Base-by-base conservation (phyloP, 2,888 invertebrate species). In the Drosophila antonietae region DNA sequence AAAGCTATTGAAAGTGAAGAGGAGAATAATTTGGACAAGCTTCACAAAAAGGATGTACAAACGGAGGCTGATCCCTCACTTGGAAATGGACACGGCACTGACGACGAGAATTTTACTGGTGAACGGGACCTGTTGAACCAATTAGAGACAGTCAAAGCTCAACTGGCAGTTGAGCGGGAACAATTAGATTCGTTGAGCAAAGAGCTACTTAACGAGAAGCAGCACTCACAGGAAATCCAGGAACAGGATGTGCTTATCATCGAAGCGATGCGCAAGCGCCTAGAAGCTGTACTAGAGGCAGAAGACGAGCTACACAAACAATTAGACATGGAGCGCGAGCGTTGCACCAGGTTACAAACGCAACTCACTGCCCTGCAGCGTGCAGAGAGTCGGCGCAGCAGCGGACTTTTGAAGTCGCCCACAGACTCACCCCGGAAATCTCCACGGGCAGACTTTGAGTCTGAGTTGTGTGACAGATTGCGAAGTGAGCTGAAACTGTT, bases 171-270 rank as follows among this genome's bases (percentile, higher is more conserved):
- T 9, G 91, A 92, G 62, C 87, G 91, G 1, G 91, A 91, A 10
- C 90, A 92, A 65, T 93, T 94, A 28, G 94, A 94, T 5, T 93
- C 94, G 31, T 90, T 95, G 58, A 94, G 95, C 79, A 93, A 94
- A 41, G 92, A 94, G 68, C 90, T 96, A 15, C 94, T 94, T 65
- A 93, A 94, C 31, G 95, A 95, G 83, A 94, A 94, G 81, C 93
- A 94, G 51, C 94, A 94, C 46, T 94, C 94, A 0, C 94, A 94
- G 58, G 90, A 93, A 9, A 92, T 93, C 46, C 94, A 95, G 93
- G 94, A 94, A 33, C 95, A 95, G 90, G 95, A 96, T 91, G 94
- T 95, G 1, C 94, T 94, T 80, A 94, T 95, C 90, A 95, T 96
- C 74, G 94, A 95, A 83, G 95, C 95, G 63, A 93, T 96, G 81